A percentile compares a stretch with the other conserved stretches of the same genome.
Conservation (phyloP, 2,113 vertebrate species). For the Chionodraco myersi region DNA sequence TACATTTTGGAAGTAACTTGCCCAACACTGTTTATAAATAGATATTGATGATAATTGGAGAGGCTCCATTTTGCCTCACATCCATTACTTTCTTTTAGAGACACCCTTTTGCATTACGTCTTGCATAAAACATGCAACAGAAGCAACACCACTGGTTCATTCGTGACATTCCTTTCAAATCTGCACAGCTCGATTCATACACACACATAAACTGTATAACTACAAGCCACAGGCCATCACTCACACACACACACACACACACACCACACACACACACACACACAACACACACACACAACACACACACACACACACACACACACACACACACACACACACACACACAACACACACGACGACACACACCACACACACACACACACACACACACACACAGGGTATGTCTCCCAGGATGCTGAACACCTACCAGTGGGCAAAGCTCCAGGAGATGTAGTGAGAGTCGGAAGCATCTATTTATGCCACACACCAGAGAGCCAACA, state of each 20-base stretch:
- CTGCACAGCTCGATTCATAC: not conserved
- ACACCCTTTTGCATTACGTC: not conserved
- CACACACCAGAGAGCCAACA: constrained; percentile 34
- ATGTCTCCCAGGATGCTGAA: constrained; percentile 47
- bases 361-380: too few relatives aligned
- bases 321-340: constrained; percentile 12
- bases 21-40: too few relatives aligned
- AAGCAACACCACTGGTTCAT: not conserved
- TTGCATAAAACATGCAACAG: not conserved
- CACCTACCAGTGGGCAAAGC: constrained; percentile 58
- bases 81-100: not conserved
- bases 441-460: constrained; percentile 56
- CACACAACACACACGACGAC: too few relatives aligned
- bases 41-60: not conserved
- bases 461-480: constrained; percentile 48
- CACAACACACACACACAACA: too few relatives aligned
- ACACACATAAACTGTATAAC: too few relatives aligned
- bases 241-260: too few relatives aligned
- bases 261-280: too few relatives aligned
- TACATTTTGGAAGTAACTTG: too few relatives aligned
- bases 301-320: constrained; percentile 23
- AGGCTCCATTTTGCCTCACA: not conserved
- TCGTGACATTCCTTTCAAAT: constrained; percentile 23
- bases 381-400: constrained; percentile 30
- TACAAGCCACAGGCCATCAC: too few relatives aligned